phyloP scores from a whole-genome alignment of 1,140 invertebrate species.

The Geopemphigus sp. region DNA sequence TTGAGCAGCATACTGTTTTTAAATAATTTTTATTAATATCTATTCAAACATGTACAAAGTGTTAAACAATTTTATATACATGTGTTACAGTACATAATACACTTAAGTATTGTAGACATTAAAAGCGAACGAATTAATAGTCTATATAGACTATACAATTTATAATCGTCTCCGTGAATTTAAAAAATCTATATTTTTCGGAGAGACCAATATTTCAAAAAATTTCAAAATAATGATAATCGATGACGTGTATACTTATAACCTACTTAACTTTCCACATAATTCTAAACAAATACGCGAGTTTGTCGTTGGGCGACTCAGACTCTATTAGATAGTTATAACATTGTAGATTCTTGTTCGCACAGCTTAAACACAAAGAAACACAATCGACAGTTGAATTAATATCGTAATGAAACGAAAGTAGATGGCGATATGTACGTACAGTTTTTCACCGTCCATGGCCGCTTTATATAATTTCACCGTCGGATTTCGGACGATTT shows the following conservation, averaged over 20 bases:
- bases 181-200: too few species aligned
- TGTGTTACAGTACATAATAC: background rate
- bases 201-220: too few species aligned
- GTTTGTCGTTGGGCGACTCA: background rate
- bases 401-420: background rate
- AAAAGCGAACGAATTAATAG: too few species aligned
- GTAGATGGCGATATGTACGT: background rate
- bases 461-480: too few species aligned
- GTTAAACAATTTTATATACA: background rate
- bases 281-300: background rate
- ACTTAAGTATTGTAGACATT: background rate
- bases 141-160: too few species aligned
- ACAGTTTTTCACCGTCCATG: background rate
- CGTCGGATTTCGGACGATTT: too few species aligned
- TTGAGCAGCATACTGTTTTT: conserved; percentile 18
- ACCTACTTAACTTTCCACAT: conserved; percentile 10
- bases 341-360: too few species aligned
- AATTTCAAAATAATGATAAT: too few species aligned
- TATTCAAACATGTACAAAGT: background rate
- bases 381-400: too few species aligned
- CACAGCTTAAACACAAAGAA: too few species aligned
- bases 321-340: background rate
- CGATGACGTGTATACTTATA: background rate
- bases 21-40: background rate
- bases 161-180: too few species aligned